phyloP scores from a whole-genome alignment of 2,113 vertebrate genomes.

The Oryzias celebensis region DNA sequence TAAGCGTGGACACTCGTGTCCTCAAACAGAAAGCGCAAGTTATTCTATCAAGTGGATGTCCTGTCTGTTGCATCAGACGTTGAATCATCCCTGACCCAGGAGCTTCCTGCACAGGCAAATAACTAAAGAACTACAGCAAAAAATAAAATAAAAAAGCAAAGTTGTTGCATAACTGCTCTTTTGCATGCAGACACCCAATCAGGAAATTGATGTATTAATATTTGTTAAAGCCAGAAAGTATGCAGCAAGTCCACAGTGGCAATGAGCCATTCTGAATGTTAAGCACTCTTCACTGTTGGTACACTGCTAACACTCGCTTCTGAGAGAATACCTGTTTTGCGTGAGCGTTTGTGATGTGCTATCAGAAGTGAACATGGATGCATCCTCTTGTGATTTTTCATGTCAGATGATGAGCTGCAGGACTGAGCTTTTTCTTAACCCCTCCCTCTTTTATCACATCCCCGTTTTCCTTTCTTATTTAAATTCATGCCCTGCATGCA shows the following conservation, averaged over 20 bases:
- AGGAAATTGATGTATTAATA: slow-evolving; percentile 14
- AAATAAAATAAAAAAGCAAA: slow-evolving; percentile 11
- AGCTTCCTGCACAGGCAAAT: slow-evolving; percentile 11
- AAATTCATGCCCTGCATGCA: slow-evolving; percentile 46
- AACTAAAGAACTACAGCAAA: slow-evolving; percentile 20
- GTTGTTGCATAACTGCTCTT: slow-evolving; percentile 25
- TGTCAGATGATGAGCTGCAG: slow-evolving; percentile 54
- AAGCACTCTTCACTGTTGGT: not conserved
- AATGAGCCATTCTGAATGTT: slow-evolving; percentile 6
- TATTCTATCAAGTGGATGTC: slow-evolving; percentile 31
- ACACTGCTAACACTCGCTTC: slow-evolving; percentile 12
- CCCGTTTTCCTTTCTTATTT: slow-evolving; percentile 53
- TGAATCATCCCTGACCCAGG: slow-evolving; percentile 1
- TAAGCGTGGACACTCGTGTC: not conserved
- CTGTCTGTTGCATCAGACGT: slow-evolving; percentile 52
- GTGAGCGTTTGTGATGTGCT: slow-evolving; percentile 12
- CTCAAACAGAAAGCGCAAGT: slow-evolving; percentile 13
- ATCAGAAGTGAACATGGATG: slow-evolving; percentile 21
- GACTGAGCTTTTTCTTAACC: slow-evolving; percentile 49
- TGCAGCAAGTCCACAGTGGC: slow-evolving; percentile 8
- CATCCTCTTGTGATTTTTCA: slow-evolving; percentile 5
- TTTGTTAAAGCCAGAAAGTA: not conserved
- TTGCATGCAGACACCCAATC: slow-evolving; percentile 33
- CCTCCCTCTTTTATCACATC: slow-evolving; percentile 34
- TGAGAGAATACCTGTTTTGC: slow-evolving; percentile 2